Conservation (phyloP, 92 coral and sea anemone species). For the Epizoanthus illoricatus region DNA sequence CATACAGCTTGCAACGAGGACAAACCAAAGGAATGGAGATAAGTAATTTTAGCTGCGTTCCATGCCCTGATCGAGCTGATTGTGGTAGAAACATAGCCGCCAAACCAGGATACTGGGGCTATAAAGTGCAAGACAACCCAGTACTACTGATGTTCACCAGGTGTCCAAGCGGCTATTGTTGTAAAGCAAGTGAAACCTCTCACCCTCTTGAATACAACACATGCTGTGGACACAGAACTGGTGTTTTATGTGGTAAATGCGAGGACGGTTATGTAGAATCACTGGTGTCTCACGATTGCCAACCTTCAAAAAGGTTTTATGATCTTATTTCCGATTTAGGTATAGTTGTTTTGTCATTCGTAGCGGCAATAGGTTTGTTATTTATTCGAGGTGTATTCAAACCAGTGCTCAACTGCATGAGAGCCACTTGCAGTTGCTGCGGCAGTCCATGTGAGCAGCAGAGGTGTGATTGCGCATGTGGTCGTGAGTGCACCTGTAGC, state of each 20-base stretch:
- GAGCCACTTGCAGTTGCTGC: not conserved
- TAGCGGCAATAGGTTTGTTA: not conserved
- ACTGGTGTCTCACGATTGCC: not conserved
- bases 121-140: conserved; percentile 18
- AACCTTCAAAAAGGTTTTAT: not conserved
- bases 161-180: conserved; percentile 23
- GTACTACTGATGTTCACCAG: not conserved
- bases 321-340: no score
- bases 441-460: not conserved
- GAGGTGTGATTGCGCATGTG: not conserved
- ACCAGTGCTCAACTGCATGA: not conserved
- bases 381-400: not conserved
- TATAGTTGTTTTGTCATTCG: not conserved
- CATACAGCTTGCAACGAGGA: conserved; percentile 21
- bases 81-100: conserved; percentile 25
- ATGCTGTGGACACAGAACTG: conserved; percentile 18
- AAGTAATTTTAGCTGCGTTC: conserved; percentile 5
- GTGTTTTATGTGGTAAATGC: conserved; percentile 21
- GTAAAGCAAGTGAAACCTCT: not conserved
- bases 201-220: conserved; percentile 24
- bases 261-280: conserved; percentile 12
- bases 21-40: conserved; percentile 13
- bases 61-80: conserved; percentile 10
- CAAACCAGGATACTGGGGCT: conserved; percentile 17
- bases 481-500: not conserved